Percentiles rank a stretch among this genome's conserved stretches.
Conservation (phyloP, 2,797 vertebrate species). For the Cottoperca gobio region DNA sequence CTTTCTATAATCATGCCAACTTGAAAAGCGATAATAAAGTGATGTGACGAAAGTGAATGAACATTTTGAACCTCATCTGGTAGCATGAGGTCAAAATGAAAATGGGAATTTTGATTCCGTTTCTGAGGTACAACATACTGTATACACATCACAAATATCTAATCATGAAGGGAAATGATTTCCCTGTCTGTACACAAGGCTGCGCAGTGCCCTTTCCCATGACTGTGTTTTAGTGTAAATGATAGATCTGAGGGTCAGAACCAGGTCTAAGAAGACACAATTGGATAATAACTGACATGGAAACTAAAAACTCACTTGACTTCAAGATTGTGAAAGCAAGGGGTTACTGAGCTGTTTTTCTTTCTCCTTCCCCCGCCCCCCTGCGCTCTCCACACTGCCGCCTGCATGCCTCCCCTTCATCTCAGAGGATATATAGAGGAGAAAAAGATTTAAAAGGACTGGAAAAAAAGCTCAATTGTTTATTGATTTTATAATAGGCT, state of each 20-base stretch:
- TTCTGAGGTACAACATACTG: constrained; percentile 2
- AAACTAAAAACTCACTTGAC: constrained; percentile 59
- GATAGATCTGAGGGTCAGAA: constrained; percentile 42
- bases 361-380: constrained; percentile 22
- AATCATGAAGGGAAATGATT: constrained; percentile 19
- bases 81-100: constrained; percentile 27
- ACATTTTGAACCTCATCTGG: constrained; percentile 13
- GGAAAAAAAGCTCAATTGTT: constrained; percentile 88
- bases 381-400: constrained; percentile 33
- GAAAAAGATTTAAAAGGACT: constrained; percentile 85
- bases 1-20: constrained; percentile 40
- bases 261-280: constrained; percentile 45
- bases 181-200: not conserved
- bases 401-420: constrained; percentile 76
- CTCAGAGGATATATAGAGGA: constrained; percentile 86
- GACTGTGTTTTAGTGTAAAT: constrained; percentile 42
- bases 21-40: constrained; percentile 41
- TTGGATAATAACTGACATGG: constrained; percentile 59
- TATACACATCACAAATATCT: constrained; percentile 25
- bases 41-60: constrained; percentile 33
- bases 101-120: not conserved
- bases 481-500: constrained; percentile 93
- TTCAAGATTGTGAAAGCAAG: constrained; percentile 36
- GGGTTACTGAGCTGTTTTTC: constrained; percentile 55
- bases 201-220: constrained; percentile 22